These are phyloP conservation scores for Pyrrhura leucotis DNA, from an alignment of 2,797 vertebrate genomes.

Conservation along the genomic window DNA sequence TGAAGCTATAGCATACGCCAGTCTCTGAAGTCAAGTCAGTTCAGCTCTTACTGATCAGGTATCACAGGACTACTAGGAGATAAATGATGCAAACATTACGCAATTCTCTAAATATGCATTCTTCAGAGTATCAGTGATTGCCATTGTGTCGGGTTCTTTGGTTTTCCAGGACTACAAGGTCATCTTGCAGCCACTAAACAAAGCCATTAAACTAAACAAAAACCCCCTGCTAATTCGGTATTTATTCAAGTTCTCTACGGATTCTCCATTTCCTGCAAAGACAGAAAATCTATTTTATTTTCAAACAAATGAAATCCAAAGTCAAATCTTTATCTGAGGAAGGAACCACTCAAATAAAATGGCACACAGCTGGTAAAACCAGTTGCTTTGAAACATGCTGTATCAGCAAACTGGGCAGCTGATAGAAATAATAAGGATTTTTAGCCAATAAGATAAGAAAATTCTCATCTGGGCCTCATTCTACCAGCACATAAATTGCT, in stretches of 20 bases:
- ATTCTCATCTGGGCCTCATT: background rate
- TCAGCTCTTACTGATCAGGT: fast-evolving
- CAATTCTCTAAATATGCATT: background rate
- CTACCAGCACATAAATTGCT: background rate
- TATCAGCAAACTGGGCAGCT: background rate
- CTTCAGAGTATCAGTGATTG: background rate
- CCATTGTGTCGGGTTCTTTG: background rate
- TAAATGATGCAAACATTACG: background rate
- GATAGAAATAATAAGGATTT: background rate
- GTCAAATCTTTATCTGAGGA: background rate
- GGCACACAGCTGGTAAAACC: background rate
- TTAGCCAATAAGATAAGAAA: background rate
- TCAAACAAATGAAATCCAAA: background rate
- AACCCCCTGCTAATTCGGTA: background rate
- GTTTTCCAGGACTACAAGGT: background rate
- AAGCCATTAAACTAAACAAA: background rate
- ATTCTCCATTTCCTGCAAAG: background rate
- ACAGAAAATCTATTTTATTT: background rate
- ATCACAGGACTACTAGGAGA: background rate
- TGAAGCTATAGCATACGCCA: background rate
- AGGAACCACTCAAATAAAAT: background rate
- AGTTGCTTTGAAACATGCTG: background rate
- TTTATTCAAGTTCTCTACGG: background rate
- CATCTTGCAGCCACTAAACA: background rate
- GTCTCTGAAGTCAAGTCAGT: background rate